Conservation (phyloP, 2,888 invertebrate genomes). For the Drosophila tanythrix region DNA sequence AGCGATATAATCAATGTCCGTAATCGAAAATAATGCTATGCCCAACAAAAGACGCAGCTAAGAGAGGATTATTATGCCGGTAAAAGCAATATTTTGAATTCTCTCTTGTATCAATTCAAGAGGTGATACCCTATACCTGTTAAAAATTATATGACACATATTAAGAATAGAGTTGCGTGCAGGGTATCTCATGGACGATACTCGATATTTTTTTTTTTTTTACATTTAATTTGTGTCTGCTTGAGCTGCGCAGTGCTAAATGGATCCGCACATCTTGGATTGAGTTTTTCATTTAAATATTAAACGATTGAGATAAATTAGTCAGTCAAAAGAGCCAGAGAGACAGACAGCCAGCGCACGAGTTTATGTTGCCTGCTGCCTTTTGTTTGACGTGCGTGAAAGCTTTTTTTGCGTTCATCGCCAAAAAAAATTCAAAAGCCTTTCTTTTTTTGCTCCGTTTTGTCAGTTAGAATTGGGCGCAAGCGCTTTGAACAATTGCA, state of each 20-base stretch:
- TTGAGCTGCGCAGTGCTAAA: constrained; percentile 50
- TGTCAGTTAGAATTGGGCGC: constrained; percentile 75
- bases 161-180: not conserved
- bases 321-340: constrained; percentile 24
- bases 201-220: not conserved
- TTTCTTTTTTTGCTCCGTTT: constrained; percentile 67
- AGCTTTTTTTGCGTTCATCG: constrained; percentile 51
- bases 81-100: not conserved
- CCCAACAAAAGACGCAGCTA: not conserved
- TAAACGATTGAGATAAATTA: constrained; percentile 75
- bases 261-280: constrained; percentile 38
- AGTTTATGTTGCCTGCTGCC: constrained; percentile 11
- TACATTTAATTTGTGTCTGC: constrained; percentile 20
- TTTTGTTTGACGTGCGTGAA: constrained; percentile 62
- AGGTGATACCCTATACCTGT: no score
- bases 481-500: constrained; percentile 67
- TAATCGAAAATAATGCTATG: not conserved
- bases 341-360: constrained; percentile 11
- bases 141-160: not conserved
- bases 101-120: no score
- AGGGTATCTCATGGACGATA: not conserved
- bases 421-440: constrained; percentile 59
- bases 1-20: not conserved
- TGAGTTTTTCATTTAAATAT: constrained; percentile 73
- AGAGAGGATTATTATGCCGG: not conserved